Evolutionary conservation across 2,113 vertebrate species (phyloP), one percentile per base, ranked within the genome.

Genomic region (Meleagris gallopavo): DNA sequence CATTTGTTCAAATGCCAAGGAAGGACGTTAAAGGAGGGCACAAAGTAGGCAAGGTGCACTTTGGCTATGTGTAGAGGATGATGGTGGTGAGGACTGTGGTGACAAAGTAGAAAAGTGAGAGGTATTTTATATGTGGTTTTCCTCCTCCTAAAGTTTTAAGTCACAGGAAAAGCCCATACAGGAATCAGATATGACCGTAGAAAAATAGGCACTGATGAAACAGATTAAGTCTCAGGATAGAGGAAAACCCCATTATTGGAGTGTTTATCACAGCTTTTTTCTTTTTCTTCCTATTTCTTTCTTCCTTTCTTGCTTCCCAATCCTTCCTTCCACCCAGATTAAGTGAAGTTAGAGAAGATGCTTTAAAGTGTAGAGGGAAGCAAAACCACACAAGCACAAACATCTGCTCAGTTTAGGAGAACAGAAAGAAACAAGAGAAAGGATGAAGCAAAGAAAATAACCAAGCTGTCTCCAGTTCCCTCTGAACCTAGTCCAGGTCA

Each of bases 51-150:
- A 76, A 82, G 36, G 69, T 60, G 43, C 66, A 43, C 75, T 64
- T 87, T 73, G 60, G 34, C n/a, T 86, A 67, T 73, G 32, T 57
- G 36, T 14, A 50, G 62, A 77, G 45, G 20, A 70, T 80, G 52
- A 64, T 18, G 45, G n/a, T 8, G 34, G 22, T 38, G 48, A 92
- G 46, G 15, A 72, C 65, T 57, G 69, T 22, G 64, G 36, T 95
- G 85, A 95, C 91, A 92, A 94, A 85, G 72, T 79, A 95, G 89
- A 89, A 93, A 81, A 50, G 82, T 71, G 55, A 65, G 69, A 90
- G 69, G 73, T 0, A 0, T 62, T 93, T 69, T 61, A 41, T 29
- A 7, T 27, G 61, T 50, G 82, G 73, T 83, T 95, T 95, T 93
- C 52, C 43, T 83, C 78, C 65, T 78, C 46, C 62, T 64, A 86